phyloP scores from a whole-genome alignment of 2,113 vertebrate species.

The Caloenas nicobarica region DNA sequence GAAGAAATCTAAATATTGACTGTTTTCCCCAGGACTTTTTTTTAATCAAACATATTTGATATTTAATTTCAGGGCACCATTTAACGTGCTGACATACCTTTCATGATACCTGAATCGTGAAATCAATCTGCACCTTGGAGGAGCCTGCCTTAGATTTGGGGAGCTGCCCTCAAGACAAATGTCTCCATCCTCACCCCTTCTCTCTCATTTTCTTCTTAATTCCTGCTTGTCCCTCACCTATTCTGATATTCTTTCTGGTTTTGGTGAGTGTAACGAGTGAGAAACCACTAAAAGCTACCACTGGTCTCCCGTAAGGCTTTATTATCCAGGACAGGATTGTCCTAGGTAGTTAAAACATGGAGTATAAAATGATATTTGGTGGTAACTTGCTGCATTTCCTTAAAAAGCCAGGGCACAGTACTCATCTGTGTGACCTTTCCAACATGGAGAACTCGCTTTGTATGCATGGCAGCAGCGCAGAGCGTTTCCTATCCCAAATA shows the following conservation, averaged over 20 bases:
- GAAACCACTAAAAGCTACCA: background rate
- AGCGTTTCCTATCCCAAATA: background rate
- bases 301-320: background rate
- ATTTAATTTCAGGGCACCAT: background rate
- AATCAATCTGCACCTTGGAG: background rate
- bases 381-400: background rate
- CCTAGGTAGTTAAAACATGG: background rate
- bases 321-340: background rate
- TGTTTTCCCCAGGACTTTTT: background rate
- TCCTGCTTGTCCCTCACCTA: background rate
- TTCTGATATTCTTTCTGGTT: background rate
- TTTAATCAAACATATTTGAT: background rate
- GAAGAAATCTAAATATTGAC: background rate
- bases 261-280: background rate
- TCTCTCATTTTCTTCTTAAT: background rate
- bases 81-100: background rate
- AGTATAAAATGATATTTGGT: fast-evolving
- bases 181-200: background rate
- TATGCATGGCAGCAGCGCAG: background rate
- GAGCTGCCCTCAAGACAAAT: background rate
- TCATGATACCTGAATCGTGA: background rate
- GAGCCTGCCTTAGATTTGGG: background rate
- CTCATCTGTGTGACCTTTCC: background rate
- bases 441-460: fast-evolving
- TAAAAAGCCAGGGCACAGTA: fast-evolving